Evolutionary conservation across 2,888 invertebrate species (phyloP).

Genomic region (Hydroisotoma schaefferi): DNA sequence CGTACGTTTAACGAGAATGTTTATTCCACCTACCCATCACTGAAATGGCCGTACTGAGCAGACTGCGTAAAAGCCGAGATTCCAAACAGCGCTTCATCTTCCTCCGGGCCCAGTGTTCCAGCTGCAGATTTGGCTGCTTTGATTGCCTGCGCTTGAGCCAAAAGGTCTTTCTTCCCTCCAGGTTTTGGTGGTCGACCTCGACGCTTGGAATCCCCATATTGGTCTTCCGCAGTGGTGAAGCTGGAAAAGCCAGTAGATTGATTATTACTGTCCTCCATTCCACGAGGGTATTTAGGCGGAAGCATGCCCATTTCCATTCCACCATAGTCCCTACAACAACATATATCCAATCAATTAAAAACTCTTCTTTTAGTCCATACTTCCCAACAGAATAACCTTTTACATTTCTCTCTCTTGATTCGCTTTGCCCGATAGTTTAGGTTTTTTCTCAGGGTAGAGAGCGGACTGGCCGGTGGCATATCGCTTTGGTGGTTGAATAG

Average conservation of each 20-base stretch:
- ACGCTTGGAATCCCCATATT: neutral
- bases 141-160: slow-evolving; percentile 2
- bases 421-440: slow-evolving; percentile 21
- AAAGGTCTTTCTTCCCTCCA: neutral
- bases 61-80: slow-evolving; percentile 31
- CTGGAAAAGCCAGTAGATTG: too few relatives aligned
- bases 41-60: slow-evolving; percentile 16
- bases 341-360: too few relatives aligned
- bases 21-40: slow-evolving; percentile 15
- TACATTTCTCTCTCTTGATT: slow-evolving; percentile 8
- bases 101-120: neutral
- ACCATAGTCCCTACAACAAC: slow-evolving; percentile 16
- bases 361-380: too few relatives aligned
- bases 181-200: slow-evolving; percentile 10
- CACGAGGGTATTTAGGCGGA: slow-evolving; percentile 50
- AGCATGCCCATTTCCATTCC: slow-evolving; percentile 52
- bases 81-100: slow-evolving; percentile 25
- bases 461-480: slow-evolving; percentile 39
- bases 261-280: slow-evolving; percentile 29
- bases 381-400: too few relatives aligned
- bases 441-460: slow-evolving; percentile 32
- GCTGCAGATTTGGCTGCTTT: neutral
- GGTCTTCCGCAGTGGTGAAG: neutral
- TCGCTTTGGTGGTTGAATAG: slow-evolving; percentile 45
- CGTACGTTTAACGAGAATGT: too few relatives aligned